Evolutionary conservation across 2,113 vertebrate genomes (phyloP).

Genomic region (Eretmochelys imbricata): DNA sequence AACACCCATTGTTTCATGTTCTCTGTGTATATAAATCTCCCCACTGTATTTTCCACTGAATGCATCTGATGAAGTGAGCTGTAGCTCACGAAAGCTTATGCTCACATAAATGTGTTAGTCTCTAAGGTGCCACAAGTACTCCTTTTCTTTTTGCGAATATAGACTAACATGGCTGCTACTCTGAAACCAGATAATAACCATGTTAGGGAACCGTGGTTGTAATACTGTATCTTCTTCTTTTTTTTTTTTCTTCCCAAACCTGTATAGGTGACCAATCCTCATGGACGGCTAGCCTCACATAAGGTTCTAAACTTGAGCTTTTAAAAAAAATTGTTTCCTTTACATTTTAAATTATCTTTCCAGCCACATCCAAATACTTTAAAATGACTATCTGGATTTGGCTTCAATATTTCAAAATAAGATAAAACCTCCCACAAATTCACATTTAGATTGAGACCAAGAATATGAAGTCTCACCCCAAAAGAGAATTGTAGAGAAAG

Average conservation of each 20-base stretch:
- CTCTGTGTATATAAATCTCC: too few relatives aligned
- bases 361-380: background rate
- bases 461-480: background rate
- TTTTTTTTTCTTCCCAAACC: background rate
- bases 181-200: background rate
- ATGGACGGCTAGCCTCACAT: background rate
- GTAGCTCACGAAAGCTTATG: too few relatives aligned
- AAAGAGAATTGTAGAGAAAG: background rate
- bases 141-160: too few relatives aligned
- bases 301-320: background rate
- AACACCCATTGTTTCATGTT: too few relatives aligned
- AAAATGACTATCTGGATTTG: background rate
- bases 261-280: background rate
- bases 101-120: too few relatives aligned
- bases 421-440: background rate
- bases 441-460: background rate
- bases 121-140: too few relatives aligned
- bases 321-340: background rate
- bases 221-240: background rate
- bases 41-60: too few relatives aligned
- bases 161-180: too few relatives aligned
- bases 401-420: slow-evolving; percentile 11
- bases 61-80: too few relatives aligned
- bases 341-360: slow-evolving; percentile 45
- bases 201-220: background rate